Conservation (phyloP, 2,888 invertebrate genomes). For the Callyntrura guangdongensis region DNA sequence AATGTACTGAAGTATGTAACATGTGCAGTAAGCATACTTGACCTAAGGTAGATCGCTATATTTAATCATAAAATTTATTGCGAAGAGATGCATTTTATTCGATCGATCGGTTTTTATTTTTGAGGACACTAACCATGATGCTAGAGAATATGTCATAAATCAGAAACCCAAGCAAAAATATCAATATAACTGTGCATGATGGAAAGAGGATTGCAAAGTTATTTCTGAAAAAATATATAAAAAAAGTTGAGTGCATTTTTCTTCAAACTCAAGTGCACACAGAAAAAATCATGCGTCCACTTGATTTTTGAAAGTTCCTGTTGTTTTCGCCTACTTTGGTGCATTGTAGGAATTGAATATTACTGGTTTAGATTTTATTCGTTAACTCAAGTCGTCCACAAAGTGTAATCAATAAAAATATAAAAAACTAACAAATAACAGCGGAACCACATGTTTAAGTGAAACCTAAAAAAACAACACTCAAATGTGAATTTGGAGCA, state of each 20-base stretch:
- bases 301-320: not conserved
- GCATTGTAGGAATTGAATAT: not conserved
- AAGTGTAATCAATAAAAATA: conserved; percentile 7
- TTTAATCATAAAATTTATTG: too few species aligned
- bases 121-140: too few species aligned
- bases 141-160: too few species aligned
- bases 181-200: too few species aligned
- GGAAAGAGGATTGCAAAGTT: not conserved
- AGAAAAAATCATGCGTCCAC: not conserved
- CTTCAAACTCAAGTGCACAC: not conserved
- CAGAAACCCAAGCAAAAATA: too few species aligned
- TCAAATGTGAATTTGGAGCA: conserved; percentile 1
- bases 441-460: not conserved
- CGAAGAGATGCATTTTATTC: too few species aligned
- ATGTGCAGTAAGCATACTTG: not conserved
- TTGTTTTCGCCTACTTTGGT: not conserved
- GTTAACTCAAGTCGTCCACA: not conserved
- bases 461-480: not conserved
- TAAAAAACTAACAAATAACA: not conserved
- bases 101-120: too few species aligned
- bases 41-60: too few species aligned
- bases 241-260: not conserved
- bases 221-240: not conserved
- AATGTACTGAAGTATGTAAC: not conserved
- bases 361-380: not conserved